Conservation (phyloP, 2,113 vertebrate species). For the Cephalophus harveyi region DNA sequence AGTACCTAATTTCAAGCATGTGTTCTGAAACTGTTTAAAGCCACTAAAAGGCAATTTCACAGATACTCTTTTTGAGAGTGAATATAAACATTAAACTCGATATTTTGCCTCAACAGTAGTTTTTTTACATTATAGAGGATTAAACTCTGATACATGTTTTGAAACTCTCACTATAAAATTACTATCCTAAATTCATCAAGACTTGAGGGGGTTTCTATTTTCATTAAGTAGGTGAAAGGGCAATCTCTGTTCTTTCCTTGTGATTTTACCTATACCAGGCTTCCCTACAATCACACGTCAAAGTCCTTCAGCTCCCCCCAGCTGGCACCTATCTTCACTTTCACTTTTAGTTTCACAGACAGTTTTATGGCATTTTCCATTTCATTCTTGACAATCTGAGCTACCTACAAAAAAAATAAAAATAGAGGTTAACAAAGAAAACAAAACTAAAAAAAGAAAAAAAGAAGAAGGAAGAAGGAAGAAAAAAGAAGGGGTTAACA, state of each 20-base stretch:
- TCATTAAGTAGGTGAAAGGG: neutral
- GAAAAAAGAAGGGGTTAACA: slow-evolving; percentile 10
- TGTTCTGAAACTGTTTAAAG: neutral
- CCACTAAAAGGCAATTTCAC: slow-evolving; percentile 22
- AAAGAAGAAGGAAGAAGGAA: neutral
- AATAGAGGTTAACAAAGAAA: slow-evolving; percentile 15
- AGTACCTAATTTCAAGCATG: slow-evolving; percentile 26
- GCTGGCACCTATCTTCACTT: slow-evolving; percentile 92
- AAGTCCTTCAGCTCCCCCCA: slow-evolving; percentile 94
- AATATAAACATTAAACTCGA: neutral
- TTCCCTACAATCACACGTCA: slow-evolving; percentile 77
- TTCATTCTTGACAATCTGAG: slow-evolving; percentile 94
- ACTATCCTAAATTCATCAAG: neutral
- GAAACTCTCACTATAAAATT: neutral
- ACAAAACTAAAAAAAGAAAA: neutral
- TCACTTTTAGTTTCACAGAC: slow-evolving; percentile 90
- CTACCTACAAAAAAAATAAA: slow-evolving; percentile 83
- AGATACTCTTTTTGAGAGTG: slow-evolving; percentile 21
- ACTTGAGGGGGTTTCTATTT: neutral
- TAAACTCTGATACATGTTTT: neutral
- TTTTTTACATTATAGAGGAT: neutral
- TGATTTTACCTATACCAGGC: neutral
- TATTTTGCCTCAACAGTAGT: neutral
- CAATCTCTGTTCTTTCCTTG: neutral
- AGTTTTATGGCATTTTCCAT: slow-evolving; percentile 93